Evolutionary conservation across 2,888 invertebrate species (phyloP).

Genomic region (Phaedon cochleariae): DNA sequence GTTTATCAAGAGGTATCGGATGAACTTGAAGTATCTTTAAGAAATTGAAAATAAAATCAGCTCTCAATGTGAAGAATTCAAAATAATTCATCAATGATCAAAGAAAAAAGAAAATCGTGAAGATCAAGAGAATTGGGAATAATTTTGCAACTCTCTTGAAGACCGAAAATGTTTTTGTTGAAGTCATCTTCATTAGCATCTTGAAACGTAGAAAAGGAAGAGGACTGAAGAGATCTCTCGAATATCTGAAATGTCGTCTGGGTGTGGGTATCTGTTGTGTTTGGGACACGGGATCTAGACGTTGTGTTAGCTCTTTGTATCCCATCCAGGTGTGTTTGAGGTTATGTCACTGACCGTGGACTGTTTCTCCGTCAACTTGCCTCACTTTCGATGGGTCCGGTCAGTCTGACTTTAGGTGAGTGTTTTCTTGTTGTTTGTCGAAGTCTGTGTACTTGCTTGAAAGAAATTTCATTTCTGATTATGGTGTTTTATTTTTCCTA

Average conservation of each 20-base stretch:
- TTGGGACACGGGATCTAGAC: no score
- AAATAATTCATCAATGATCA: conserved; percentile 42
- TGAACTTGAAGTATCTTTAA: conserved; percentile 66
- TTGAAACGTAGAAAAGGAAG: conserved; percentile 30
- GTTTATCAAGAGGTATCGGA: conserved; percentile 86
- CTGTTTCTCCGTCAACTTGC: neutral
- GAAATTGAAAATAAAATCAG: conserved; percentile 36
- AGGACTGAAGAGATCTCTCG: conserved; percentile 21
- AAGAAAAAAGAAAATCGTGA: conserved; percentile 42
- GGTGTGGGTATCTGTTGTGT: conserved; percentile 1
- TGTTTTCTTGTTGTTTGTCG: neutral
- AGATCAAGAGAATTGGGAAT: conserved; percentile 56
- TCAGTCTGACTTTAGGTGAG: neutral
- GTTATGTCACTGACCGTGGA: neutral
- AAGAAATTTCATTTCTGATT: neutral
- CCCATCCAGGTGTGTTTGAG: neutral
- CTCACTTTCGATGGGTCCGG: neutral
- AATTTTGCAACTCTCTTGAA: conserved; percentile 57
- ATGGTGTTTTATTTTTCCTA: neutral
- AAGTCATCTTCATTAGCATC: conserved; percentile 48
- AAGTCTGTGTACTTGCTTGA: neutral
- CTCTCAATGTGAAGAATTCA: conserved; percentile 39
- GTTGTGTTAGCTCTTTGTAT: neutral
- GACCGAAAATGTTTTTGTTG: conserved; percentile 53
- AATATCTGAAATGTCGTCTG: conserved; percentile 4